Evolutionary conservation across 1,140 invertebrate species (phyloP), one percentile per base, ranked within the genome.

Genomic region (Euwallacea fornicatus): DNA sequence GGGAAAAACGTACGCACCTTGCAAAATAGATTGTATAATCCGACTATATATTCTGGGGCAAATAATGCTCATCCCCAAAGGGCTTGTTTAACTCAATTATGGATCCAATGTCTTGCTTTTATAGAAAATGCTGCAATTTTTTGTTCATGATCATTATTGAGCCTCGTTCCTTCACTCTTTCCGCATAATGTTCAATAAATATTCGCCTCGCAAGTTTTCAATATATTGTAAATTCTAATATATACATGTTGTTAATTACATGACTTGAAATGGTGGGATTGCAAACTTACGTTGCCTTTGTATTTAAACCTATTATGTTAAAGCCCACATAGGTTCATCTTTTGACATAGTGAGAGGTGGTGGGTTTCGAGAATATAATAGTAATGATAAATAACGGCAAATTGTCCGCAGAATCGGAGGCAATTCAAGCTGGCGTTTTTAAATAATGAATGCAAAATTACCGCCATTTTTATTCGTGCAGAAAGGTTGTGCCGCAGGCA

Each of bases 361-460:
- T 63, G 61, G 61, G 61, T 21, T 63, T 63, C 9, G 47, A 63
- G 61, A 63, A 16, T 61, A 63, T 63, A 63, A 63, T 63, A 63
- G 43, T 63, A 65, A 58, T 66, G 65, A 66, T 66, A 66, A 66
- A 66, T 66, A 58, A 44, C 42, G 42, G 47, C 46, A 54, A 65
- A 65, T 55, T 50, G 46, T 65, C 53, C 54, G 54, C 54, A 66
- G 54, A 66, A 58, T 66, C 53, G 47, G 53, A 42, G 54, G 65
- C 65, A 56, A 66, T 44, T 66, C 53, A 66, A 66, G 7, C 65
- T 66, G 54, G 65, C 42, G 42, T 66, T 66, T 44, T 53, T 58
- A 66, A 58, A 56, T 66, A 66, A 66, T 66, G 65, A 66, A 66
- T 66, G 65, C 65, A 58, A 66, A 66, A 66, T 66, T 66, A 66